phyloP scores from a whole-genome alignment of 2,888 invertebrate genomes.

The Tricholauxania praeusta region DNA sequence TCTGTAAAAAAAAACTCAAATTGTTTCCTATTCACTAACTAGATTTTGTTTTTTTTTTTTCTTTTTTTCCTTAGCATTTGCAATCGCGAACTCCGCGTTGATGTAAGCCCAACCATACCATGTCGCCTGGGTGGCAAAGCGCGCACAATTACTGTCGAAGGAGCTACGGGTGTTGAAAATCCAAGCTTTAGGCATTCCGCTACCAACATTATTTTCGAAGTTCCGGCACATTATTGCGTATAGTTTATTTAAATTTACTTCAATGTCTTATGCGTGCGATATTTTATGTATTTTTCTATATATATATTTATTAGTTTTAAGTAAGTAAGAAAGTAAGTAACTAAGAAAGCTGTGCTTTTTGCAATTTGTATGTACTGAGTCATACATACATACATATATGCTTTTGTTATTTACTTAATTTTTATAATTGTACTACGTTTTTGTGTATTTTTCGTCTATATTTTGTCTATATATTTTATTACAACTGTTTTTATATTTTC shows the following conservation, averaged over 20 bases:
- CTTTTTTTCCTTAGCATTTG: conserved; percentile 71
- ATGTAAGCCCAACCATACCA: conserved; percentile 79
- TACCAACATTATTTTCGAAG: conserved; percentile 65
- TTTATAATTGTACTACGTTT: conserved; percentile 6
- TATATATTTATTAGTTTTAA: conserved; percentile 2
- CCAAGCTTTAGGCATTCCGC: conserved; percentile 64
- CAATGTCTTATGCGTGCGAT: not conserved
- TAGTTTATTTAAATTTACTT: conserved; percentile 41
- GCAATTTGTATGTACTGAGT: not conserved
- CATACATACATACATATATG: conserved; percentile 5
- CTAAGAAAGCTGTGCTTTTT: conserved; percentile 36
- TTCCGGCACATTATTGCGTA: conserved; percentile 66
- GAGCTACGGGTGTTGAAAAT: conserved; percentile 61
- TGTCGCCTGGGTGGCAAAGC: conserved; percentile 89
- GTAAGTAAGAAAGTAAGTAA: conserved; percentile 5
- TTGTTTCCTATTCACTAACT: no score
- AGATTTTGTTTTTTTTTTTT: no score
- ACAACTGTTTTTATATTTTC: not conserved
- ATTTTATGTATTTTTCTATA: conserved; percentile 23
- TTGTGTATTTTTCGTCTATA: not conserved
- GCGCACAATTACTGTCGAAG: conserved; percentile 65
- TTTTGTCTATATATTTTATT: conserved; percentile 20
- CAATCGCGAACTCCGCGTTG: conserved; percentile 78
- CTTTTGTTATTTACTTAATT: not conserved
- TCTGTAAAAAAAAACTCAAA: no score